phyloP scores from a whole-genome alignment of 2,113 vertebrate genomes.

The Pristiophorus japonicus region DNA sequence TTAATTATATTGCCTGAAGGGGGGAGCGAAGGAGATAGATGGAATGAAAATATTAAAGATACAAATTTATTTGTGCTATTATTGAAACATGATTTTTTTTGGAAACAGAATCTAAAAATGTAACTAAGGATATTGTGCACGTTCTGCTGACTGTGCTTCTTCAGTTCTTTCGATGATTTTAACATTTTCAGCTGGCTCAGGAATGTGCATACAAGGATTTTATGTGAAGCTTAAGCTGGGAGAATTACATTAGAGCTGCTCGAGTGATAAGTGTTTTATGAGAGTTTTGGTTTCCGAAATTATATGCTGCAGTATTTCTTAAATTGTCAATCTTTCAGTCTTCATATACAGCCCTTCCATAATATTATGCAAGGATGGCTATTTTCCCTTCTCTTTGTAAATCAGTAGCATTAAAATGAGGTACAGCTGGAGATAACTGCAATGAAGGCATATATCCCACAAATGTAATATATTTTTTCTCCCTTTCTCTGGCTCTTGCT shows the following conservation, averaged over 20 bases:
- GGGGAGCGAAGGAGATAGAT: slow-evolving; percentile 2
- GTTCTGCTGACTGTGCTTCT: not conserved
- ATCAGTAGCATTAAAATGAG: not conserved
- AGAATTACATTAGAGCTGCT: not conserved
- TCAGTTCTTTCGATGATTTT: not conserved
- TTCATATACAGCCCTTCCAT: not conserved
- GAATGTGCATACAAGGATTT: not conserved
- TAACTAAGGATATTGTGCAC: not conserved
- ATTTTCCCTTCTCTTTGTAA: not conserved
- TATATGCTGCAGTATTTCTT: not conserved
- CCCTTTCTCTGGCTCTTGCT: not conserved
- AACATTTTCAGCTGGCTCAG: not conserved
- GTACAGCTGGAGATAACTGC: not conserved
- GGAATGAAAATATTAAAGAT: not conserved
- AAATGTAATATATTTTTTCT: not conserved
- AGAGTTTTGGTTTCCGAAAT: not conserved
- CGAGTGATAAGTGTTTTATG: not conserved
- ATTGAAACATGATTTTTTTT: not conserved
- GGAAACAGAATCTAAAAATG: slow-evolving; percentile 11
- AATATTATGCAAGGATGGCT: not conserved
- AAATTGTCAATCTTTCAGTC: not conserved
- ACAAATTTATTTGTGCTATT: not conserved
- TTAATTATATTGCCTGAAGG: not conserved
- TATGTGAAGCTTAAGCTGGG: not conserved
- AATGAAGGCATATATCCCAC: not conserved